These are phyloP conservation scores for Astyanax mexicanus DNA, from an alignment of 2,797 vertebrate species.

Conservation along the genomic window DNA sequence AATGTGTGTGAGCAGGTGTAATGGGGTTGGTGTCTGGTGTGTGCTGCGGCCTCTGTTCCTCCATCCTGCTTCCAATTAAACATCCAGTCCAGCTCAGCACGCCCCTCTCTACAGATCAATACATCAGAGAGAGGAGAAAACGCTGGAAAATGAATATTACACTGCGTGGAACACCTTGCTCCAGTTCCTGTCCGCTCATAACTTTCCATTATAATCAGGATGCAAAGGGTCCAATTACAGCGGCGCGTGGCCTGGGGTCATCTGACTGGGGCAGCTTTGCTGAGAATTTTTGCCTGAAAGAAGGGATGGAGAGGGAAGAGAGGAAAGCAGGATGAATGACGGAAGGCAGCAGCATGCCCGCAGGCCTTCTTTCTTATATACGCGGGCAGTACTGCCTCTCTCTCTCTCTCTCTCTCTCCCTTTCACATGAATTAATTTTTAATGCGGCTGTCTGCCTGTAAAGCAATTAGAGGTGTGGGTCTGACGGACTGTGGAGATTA, in stretches of 20 bases:
- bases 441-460: constrained; percentile 49
- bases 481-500: constrained; percentile 43
- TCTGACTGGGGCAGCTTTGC: not conserved
- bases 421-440: constrained; percentile 60
- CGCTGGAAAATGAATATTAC: constrained; percentile 34
- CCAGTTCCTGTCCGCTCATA: not conserved
- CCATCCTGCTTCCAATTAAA: constrained; percentile 47
- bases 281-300: not conserved
- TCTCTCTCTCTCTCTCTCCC: not conserved
- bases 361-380: constrained; percentile 19
- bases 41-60: constrained; percentile 45
- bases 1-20: constrained; percentile 41
- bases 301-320: constrained; percentile 2
- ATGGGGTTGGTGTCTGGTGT: constrained; percentile 37
- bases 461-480: constrained; percentile 60
- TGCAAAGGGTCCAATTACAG: constrained; percentile 47
- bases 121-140: constrained; percentile 22
- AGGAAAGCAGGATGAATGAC: constrained; percentile 15
- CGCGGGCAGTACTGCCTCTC: constrained; percentile 19
- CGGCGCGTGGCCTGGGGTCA: constrained; percentile 1
- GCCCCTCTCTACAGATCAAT: constrained; percentile 24
- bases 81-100: constrained; percentile 19
- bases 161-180: not conserved
- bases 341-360: constrained; percentile 36
- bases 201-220: constrained; percentile 33